Conservation (phyloP, 2,888 invertebrate genomes). For the Caenorhabditis sp. region DNA sequence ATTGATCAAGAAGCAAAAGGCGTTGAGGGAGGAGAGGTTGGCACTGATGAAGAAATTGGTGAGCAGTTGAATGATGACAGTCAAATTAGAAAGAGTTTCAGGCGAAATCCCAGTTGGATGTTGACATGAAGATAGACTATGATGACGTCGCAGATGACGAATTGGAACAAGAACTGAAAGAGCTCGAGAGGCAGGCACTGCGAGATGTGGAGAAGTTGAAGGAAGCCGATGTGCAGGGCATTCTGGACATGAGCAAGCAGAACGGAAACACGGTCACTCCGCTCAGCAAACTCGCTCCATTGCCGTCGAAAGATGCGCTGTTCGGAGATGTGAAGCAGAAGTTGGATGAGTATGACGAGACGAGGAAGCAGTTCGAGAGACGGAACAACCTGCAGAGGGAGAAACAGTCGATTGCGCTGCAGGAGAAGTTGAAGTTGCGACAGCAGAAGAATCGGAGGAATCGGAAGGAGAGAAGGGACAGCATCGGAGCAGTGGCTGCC, state of each 20-base stretch:
- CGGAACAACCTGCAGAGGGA: conserved; percentile 77
- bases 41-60: conserved; percentile 84
- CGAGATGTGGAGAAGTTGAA: conserved; percentile 79
- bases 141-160: conserved; percentile 82
- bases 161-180: conserved; percentile 81
- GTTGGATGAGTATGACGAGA: conserved; percentile 78
- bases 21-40: conserved; percentile 85
- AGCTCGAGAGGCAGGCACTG: conserved; percentile 82
- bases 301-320: conserved; percentile 84
- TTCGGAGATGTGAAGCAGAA: conserved; percentile 84
- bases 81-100: conserved; percentile 19
- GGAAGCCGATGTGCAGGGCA: conserved; percentile 72
- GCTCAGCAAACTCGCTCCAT: conserved; percentile 84
- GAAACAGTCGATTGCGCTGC: conserved; percentile 78
- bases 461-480: conserved; percentile 54
- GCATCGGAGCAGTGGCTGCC: conserved; percentile 38
- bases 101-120: conserved; percentile 80
- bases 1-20: conserved; percentile 83
- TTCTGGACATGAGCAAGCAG: conserved; percentile 79
- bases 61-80: neutral
- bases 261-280: conserved; percentile 81
- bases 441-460: conserved; percentile 75
- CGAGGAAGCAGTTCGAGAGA: conserved; percentile 77
- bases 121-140: conserved; percentile 81
- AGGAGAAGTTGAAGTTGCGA: conserved; percentile 78